phyloP scores from a whole-genome alignment of 2,797 vertebrate species.

The Hozukius guyotensis region DNA sequence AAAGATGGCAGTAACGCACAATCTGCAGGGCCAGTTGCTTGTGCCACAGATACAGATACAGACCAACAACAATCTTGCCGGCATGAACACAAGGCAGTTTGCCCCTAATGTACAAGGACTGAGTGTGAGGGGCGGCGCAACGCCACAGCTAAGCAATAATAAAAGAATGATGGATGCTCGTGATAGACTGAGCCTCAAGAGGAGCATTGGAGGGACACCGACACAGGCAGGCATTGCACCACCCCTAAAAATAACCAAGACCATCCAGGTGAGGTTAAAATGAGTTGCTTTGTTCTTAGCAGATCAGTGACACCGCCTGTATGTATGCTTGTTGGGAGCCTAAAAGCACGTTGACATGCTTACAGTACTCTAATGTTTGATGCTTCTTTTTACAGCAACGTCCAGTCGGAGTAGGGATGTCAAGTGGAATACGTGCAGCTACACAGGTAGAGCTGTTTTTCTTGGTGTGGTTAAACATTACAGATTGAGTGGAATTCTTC shows the following conservation, averaged over 20 bases:
- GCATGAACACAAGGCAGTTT: constrained; percentile 68
- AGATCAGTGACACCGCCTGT: background rate
- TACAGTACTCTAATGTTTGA: background rate
- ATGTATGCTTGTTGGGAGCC: background rate
- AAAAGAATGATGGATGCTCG: constrained; percentile 91
- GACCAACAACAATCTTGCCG: constrained; percentile 49
- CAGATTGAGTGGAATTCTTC: background rate
- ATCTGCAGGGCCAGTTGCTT: constrained; percentile 59
- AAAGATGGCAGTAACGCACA: constrained; percentile 46
- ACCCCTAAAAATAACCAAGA: constrained; percentile 95
- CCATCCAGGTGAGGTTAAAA: constrained; percentile 88
- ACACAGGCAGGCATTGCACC: constrained; percentile 73
- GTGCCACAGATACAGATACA: constrained; percentile 82
- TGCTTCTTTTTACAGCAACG: constrained; percentile 74
- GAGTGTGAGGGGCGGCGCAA: constrained; percentile 49
- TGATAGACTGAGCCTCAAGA: constrained; percentile 93
- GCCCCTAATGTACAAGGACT: constrained; percentile 65
- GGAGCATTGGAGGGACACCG: constrained; percentile 83
- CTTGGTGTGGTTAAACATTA: background rate
- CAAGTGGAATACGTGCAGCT: constrained; percentile 71
- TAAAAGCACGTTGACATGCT: background rate
- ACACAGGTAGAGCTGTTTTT: constrained; percentile 61
- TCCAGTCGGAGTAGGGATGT: constrained; percentile 76
- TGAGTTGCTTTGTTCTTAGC: background rate
- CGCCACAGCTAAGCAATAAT: constrained; percentile 74